Percentiles rank a stretch among this genome's conserved stretches.
Conservation (phyloP, 2,888 invertebrate genomes). For the Slavum lentiscoides region DNA sequence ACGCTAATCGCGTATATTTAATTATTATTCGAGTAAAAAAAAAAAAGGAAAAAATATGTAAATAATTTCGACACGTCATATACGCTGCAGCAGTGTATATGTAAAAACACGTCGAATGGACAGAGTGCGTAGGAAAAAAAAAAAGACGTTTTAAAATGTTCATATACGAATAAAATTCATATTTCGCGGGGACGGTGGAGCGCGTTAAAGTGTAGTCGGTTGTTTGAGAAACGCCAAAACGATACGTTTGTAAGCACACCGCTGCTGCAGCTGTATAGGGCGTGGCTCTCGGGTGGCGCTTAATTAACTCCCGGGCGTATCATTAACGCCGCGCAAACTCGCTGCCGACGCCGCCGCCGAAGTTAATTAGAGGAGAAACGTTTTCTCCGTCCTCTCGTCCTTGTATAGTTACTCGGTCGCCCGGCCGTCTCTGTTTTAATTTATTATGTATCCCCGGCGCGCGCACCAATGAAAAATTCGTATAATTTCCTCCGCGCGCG, state of each 20-base stretch:
- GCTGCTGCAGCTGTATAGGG: neutral
- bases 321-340: constrained; percentile 52
- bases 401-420: neutral
- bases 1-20: too few relatives aligned
- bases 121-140: too few relatives aligned
- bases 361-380: constrained; percentile 52
- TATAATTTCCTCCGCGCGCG: constrained; percentile 42
- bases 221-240: constrained; percentile 2
- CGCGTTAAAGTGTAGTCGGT: too few relatives aligned
- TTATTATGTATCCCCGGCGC: constrained; percentile 45
- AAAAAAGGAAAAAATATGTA: too few relatives aligned
- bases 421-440: constrained; percentile 33
- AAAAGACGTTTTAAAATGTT: too few relatives aligned
- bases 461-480: constrained; percentile 49
- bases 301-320: constrained; percentile 52
- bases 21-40: too few relatives aligned
- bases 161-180: too few relatives aligned
- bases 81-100: too few relatives aligned
- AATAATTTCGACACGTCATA: too few relatives aligned
- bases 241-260: neutral
- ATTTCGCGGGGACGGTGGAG: too few relatives aligned
- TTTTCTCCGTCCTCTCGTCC: constrained; percentile 4
- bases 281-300: constrained; percentile 50
- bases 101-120: too few relatives aligned
- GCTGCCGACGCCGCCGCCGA: neutral